Percentiles rank a stretch among this genome's conserved stretches.
Evolutionary conservation across 2,797 vertebrate genomes (phyloP).

Genomic region (Synanceia verrucosa): DNA sequence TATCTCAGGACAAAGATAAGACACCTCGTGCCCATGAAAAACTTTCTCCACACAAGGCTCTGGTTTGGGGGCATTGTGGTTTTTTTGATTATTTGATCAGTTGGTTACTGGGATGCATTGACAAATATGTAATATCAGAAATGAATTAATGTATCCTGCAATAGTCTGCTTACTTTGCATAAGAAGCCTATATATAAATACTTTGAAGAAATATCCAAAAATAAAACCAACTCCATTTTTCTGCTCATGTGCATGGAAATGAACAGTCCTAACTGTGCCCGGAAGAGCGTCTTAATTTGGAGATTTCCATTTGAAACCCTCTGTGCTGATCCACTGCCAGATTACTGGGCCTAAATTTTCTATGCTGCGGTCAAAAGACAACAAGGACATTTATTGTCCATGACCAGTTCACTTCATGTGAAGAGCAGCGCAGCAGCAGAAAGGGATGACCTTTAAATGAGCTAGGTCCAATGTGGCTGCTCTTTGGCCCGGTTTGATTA

Average conservation of each 20-base stretch:
- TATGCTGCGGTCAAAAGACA: conserved; percentile 39
- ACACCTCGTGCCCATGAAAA: conserved; percentile 34
- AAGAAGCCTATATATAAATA: background rate
- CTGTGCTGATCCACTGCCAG: conserved; percentile 61
- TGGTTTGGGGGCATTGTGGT: background rate
- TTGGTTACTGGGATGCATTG: background rate
- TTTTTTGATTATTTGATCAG: background rate
- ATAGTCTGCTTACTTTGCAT: background rate
- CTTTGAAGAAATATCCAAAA: too few species aligned
- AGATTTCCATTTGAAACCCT: conserved; percentile 40
- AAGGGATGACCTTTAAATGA: conserved; percentile 60
- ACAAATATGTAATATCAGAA: background rate
- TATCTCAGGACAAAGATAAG: conserved; percentile 50
- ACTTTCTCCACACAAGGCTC: conserved; percentile 27
- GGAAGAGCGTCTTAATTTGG: conserved; percentile 44
- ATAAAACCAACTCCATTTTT: background rate
- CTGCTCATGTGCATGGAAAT: conserved; percentile 7
- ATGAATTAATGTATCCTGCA: background rate
- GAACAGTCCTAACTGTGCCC: background rate
- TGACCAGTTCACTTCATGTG: conserved; percentile 41
- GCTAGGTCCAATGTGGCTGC: conserved; percentile 53
- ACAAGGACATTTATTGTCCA: conserved; percentile 70
- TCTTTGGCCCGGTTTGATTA: conserved; percentile 60
- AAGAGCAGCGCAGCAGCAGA: conserved; percentile 42
- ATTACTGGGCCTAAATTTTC: conserved; percentile 54